Conservation (phyloP, 2,113 vertebrate species). For the Petrocephalus zakoni region DNA sequence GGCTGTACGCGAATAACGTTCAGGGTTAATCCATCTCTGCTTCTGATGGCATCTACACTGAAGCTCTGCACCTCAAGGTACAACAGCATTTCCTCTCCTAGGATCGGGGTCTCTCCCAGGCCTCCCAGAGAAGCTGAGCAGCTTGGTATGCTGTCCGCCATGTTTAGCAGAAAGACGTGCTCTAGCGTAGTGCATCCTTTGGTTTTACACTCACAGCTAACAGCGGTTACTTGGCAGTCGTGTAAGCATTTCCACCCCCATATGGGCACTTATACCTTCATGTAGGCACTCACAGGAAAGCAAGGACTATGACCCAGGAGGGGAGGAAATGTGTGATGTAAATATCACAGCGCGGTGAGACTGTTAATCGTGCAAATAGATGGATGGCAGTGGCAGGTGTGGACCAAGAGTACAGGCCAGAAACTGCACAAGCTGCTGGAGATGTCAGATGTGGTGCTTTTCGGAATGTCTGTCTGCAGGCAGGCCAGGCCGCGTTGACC, state of each 20-base stretch:
- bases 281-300: not conserved
- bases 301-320: not conserved
- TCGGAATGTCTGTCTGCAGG: not conserved
- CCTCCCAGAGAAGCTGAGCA: not conserved
- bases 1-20: not conserved
- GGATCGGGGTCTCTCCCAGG: not conserved
- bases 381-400: not conserved
- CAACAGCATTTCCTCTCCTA: not conserved
- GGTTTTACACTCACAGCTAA: not conserved
- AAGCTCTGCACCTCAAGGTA: not conserved
- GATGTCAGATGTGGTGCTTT: not conserved
- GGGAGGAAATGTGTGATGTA: not conserved
- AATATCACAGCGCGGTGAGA: not conserved
- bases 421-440: not conserved
- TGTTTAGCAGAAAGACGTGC: not conserved
- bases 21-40: not conserved
- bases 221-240: not conserved
- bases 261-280: slow-evolving; percentile 2
- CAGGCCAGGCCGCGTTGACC: not conserved
- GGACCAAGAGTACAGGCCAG: not conserved
- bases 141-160: not conserved
- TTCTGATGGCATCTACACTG: not conserved
- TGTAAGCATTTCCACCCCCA: not conserved
- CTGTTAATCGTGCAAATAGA: not conserved
- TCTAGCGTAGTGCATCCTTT: not conserved